A percentile compares a stretch with the other conserved stretches of the same genome.
Conservation (phyloP, 2,797 vertebrate genomes). For the Steatocranus sp. region DNA sequence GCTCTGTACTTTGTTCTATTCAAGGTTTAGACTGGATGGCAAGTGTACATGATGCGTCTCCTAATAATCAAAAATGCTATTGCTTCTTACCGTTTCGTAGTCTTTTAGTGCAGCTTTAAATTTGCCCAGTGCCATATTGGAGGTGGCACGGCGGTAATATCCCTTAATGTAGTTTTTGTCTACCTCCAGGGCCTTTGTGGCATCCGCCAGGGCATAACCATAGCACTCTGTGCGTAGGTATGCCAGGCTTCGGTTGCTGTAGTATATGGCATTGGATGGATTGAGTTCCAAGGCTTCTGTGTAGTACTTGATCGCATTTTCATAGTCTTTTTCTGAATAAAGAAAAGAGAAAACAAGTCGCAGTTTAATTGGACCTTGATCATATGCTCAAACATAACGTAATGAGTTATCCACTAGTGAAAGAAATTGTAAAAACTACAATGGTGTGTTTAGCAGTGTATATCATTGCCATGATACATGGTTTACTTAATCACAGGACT, state of each 20-base stretch:
- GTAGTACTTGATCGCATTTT: constrained; percentile 91
- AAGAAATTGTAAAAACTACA: neutral
- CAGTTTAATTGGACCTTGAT: neutral
- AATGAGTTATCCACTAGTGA: neutral
- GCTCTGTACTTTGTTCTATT: neutral
- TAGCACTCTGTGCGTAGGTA: constrained; percentile 96
- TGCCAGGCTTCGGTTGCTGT: constrained; percentile 93
- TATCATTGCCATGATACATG: neutral
- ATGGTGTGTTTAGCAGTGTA: neutral
- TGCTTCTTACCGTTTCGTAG: constrained; percentile 87
- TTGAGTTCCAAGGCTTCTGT: constrained; percentile 88
- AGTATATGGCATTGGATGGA: constrained; percentile 88
- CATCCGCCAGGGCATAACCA: constrained; percentile 90
- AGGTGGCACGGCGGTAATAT: constrained; percentile 91
- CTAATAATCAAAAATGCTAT: neutral
- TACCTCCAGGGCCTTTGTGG: constrained; percentile 86
- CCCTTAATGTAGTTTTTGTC: constrained; percentile 95
- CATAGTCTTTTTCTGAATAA: constrained; percentile 87
- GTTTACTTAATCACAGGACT: neutral
- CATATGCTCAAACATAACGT: accelerated
- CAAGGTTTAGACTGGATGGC: neutral
- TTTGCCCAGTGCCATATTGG: constrained; percentile 96
- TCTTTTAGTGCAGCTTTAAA: constrained; percentile 93
- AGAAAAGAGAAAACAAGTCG: neutral
- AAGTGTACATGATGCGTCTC: neutral